Conservation (phyloP, 2,888 invertebrate species). For the Mythimna albipuncta region DNA sequence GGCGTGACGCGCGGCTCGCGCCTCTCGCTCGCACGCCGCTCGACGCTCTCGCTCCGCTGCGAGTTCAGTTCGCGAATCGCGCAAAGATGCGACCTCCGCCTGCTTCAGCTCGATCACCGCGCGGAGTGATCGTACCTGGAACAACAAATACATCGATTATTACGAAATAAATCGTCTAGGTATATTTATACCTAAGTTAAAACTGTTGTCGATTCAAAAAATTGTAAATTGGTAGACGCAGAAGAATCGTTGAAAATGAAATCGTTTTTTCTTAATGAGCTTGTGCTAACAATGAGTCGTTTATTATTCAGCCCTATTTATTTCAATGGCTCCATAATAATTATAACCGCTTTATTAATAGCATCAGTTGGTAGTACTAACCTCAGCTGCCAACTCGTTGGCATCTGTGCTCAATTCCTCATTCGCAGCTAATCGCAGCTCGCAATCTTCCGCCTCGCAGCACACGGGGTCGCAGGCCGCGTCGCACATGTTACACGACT, state of each 20-base stretch:
- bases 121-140: conserved; percentile 92
- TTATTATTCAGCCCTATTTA: not conserved
- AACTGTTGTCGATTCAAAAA: too few species aligned
- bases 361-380: conserved; percentile 64
- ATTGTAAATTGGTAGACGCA: too few species aligned
- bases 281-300: not conserved
- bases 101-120: conserved; percentile 97
- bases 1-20: conserved; percentile 94
- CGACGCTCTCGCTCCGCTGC: conserved; percentile 94
- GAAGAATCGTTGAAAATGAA: too few species aligned
- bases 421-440: conserved; percentile 79
- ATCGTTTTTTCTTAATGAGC: too few species aligned
- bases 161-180: too few species aligned
- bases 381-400: conserved; percentile 87
- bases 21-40: conserved; percentile 93
- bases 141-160: not conserved
- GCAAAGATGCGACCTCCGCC: conserved; percentile 95
- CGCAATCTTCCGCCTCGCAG: conserved; percentile 83
- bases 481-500: conserved; percentile 79
- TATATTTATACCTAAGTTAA: too few species aligned
- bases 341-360: conserved; percentile 57
- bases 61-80: conserved; percentile 93
- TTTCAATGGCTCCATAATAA: conserved; percentile 41
- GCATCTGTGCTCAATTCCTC: conserved; percentile 87
- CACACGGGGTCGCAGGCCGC: conserved; percentile 87